Conservation (phyloP, 2,888 invertebrate species). For the Lissonota sp. region DNA sequence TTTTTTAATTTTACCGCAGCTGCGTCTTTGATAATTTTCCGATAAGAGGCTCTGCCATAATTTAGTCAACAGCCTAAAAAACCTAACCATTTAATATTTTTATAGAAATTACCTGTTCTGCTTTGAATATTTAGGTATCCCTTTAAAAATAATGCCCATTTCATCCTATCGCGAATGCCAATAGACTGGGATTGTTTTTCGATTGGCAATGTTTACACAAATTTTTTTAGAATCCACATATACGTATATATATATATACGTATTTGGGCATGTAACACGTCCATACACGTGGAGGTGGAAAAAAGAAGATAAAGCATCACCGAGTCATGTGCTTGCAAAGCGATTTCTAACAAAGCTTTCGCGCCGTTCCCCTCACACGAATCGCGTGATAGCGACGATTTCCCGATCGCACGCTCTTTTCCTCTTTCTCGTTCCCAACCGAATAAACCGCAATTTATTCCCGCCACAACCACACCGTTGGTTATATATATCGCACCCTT, state of each 20-base stretch:
- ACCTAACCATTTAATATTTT: too few species aligned
- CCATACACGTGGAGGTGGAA: slow-evolving; percentile 6
- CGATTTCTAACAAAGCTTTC: slow-evolving; percentile 59
- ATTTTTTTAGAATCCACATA: too few species aligned
- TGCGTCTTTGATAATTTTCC: too few species aligned
- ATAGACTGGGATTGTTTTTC: not conserved
- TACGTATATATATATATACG: too few species aligned
- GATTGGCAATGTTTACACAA: slow-evolving; percentile 20
- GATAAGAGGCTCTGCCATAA: too few species aligned
- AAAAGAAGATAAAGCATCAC: slow-evolving; percentile 11
- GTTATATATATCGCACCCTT: slow-evolving; percentile 37
- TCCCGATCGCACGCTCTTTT: slow-evolving; percentile 53
- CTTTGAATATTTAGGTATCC: too few species aligned
- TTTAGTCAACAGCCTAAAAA: too few species aligned
- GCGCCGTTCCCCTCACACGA: slow-evolving; percentile 21
- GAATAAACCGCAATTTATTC: slow-evolving; percentile 65
- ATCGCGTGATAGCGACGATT: slow-evolving; percentile 65
- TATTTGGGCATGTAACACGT: not conserved
- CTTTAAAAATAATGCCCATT: too few species aligned
- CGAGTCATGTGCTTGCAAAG: slow-evolving; percentile 48
- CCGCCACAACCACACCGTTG: slow-evolving; percentile 24
- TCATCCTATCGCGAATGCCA: too few species aligned
- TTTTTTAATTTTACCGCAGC: too few species aligned
- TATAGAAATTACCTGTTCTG: too few species aligned
- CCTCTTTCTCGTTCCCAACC: slow-evolving; percentile 41